A percentile compares a stretch with the other conserved stretches of the same genome.
These are phyloP conservation scores for Aradophagus sp. DNA, from an alignment of 1,140 invertebrate species.

Conservation along the genomic window DNA sequence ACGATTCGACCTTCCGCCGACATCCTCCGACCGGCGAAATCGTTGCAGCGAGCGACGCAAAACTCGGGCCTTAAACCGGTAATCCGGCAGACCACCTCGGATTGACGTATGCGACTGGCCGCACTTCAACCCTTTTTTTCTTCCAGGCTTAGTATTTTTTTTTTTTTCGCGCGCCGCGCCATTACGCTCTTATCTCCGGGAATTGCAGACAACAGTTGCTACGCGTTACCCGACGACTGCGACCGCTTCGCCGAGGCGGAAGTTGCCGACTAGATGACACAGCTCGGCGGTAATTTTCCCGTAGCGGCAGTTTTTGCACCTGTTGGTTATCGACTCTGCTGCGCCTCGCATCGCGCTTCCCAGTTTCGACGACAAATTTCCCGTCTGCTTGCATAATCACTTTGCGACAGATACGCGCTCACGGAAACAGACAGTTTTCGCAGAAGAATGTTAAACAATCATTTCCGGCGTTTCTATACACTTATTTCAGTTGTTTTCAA, in stretches of 20 bases:
- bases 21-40: not conserved
- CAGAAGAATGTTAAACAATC: too few species aligned
- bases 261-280: slow-evolving; percentile 54
- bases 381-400: too few species aligned
- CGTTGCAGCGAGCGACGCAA: not conserved
- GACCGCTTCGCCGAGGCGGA: slow-evolving; percentile 61
- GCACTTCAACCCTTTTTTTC: slow-evolving; percentile 38
- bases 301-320: slow-evolving; percentile 61
- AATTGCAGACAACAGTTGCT: slow-evolving; percentile 63
- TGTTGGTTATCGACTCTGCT: slow-evolving; percentile 49
- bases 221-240: slow-evolving; percentile 61
- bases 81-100: slow-evolving; percentile 11
- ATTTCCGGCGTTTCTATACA: too few species aligned
- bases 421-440: too few species aligned
- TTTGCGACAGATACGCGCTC: too few species aligned
- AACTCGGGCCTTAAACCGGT: slow-evolving; percentile 7
- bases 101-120: slow-evolving; percentile 40
- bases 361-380: slow-evolving; percentile 17
- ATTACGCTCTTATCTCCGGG: slow-evolving; percentile 32
- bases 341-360: slow-evolving; percentile 12
- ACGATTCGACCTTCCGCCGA: not conserved
- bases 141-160: slow-evolving; percentile 44
- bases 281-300: slow-evolving; percentile 53
- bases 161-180: slow-evolving; percentile 9
- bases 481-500: too few species aligned